These are phyloP conservation scores for Spilogale gracilis DNA, from an alignment of 2,113 vertebrate genomes.

Conservation along the genomic window DNA sequence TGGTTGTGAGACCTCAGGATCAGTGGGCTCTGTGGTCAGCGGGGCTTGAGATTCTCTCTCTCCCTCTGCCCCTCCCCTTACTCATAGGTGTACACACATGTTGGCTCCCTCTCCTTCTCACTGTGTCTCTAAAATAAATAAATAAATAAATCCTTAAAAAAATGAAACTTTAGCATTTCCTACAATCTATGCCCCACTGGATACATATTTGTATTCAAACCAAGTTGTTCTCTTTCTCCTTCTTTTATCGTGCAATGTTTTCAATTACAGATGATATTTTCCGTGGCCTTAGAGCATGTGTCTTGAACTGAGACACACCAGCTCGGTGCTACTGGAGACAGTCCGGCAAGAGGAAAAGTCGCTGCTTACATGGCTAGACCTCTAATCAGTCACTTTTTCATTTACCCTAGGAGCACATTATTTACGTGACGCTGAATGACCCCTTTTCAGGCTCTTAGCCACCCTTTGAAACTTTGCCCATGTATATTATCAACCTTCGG, in stretches of 20 bases:
- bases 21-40: not conserved
- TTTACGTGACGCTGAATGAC: conserved; percentile 73
- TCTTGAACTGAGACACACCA: not conserved
- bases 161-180: conserved; percentile 15
- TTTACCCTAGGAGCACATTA: conserved; percentile 50
- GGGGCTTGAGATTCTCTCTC: not conserved
- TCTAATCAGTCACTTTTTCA: conserved; percentile 56
- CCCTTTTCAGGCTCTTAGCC: conserved; percentile 67
- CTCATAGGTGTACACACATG: not conserved
- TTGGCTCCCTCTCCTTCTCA: not conserved
- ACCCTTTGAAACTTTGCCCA: conserved; percentile 76
- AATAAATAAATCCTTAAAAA: not conserved
- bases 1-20: not conserved
- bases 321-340: not conserved
- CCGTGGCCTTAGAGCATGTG: not conserved
- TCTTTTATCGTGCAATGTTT: not conserved
- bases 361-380: not conserved
- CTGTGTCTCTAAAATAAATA: not conserved
- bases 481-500: conserved; percentile 77
- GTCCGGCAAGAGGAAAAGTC: not conserved
- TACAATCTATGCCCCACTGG: not conserved
- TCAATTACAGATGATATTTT: conserved; percentile 4
- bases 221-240: not conserved
- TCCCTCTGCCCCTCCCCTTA: not conserved
- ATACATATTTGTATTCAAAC: not conserved